phyloP scores from a whole-genome alignment of 2,797 vertebrate genomes.

The Onychomys leucogaster region DNA sequence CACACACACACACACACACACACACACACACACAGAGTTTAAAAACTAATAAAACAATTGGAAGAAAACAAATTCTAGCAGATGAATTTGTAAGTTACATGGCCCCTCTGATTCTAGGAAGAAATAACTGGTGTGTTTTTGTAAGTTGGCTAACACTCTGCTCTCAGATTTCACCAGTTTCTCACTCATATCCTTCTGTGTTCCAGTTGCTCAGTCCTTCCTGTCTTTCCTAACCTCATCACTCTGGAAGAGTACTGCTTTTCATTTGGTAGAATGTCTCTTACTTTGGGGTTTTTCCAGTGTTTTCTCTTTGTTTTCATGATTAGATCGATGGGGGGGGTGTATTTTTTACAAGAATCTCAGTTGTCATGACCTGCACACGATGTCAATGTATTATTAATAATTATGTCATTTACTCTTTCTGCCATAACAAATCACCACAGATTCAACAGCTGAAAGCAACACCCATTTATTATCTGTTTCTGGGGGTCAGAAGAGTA shows the following conservation, averaged over 20 bases:
- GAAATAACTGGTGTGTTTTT: not conserved
- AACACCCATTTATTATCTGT: not conserved
- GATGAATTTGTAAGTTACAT: slow-evolving; percentile 14
- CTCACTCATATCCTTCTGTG: not conserved
- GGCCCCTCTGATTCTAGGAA: not conserved
- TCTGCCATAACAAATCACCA: not conserved
- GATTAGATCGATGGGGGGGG: slow-evolving; percentile 1
- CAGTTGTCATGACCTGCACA: not conserved
- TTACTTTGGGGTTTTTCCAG: not conserved
- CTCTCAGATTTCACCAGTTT: not conserved
- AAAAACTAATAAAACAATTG: not conserved
- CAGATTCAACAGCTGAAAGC: not conserved
- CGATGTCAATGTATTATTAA: not conserved
- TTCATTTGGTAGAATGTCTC: slow-evolving; percentile 3
- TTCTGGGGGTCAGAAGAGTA: not conserved
- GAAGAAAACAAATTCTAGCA: slow-evolving; percentile 30
- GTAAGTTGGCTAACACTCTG: not conserved
- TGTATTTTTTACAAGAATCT: slow-evolving; percentile 35
- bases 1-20: not conserved
- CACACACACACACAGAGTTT: not conserved
- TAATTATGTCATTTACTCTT: not conserved
- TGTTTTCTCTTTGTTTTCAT: not conserved
- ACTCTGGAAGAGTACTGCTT: not conserved
- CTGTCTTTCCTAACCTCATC: not conserved
- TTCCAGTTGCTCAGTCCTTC: not conserved